These are phyloP conservation scores for Edolisoma coerulescens DNA, from an alignment of 2,113 vertebrate genomes.

Conservation along the genomic window DNA sequence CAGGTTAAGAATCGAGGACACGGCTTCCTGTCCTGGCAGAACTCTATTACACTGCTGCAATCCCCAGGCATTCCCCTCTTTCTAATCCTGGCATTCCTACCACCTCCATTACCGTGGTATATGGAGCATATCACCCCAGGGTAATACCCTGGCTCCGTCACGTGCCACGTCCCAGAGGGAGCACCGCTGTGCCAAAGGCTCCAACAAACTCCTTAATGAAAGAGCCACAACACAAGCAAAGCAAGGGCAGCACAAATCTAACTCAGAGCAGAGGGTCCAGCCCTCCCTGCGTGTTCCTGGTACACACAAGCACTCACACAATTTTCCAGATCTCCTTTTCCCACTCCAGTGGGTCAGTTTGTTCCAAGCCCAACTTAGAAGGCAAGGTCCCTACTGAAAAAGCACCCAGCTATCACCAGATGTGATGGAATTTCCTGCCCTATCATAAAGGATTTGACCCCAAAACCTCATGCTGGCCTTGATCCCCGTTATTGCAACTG, in stretches of 20 bases:
- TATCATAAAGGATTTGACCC: background rate
- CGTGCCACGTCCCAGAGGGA: background rate
- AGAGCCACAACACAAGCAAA: background rate
- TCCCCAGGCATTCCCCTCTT: conserved; percentile 37
- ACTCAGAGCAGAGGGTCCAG: background rate
- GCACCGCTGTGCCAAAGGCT: background rate
- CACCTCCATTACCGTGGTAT: background rate
- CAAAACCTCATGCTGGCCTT: background rate
- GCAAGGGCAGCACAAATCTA: background rate
- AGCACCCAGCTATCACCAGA: background rate
- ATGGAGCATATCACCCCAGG: conserved; percentile 12
- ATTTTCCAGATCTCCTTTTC: background rate
- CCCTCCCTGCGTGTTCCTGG: accelerated
- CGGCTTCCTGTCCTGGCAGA: background rate
- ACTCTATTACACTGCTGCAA: conserved; percentile 40
- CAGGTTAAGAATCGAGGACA: conserved; percentile 63
- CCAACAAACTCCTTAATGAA: background rate
- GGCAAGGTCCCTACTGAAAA: background rate
- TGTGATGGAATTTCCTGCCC: background rate
- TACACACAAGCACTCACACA: accelerated
- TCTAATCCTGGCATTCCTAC: conserved; percentile 43
- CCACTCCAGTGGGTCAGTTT: background rate
- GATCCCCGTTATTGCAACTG: background rate
- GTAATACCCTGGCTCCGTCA: background rate
- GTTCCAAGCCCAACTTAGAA: background rate